Evolutionary conservation across 2,113 vertebrate genomes (phyloP).

Genomic region (Cebidichthys violaceus): DNA sequence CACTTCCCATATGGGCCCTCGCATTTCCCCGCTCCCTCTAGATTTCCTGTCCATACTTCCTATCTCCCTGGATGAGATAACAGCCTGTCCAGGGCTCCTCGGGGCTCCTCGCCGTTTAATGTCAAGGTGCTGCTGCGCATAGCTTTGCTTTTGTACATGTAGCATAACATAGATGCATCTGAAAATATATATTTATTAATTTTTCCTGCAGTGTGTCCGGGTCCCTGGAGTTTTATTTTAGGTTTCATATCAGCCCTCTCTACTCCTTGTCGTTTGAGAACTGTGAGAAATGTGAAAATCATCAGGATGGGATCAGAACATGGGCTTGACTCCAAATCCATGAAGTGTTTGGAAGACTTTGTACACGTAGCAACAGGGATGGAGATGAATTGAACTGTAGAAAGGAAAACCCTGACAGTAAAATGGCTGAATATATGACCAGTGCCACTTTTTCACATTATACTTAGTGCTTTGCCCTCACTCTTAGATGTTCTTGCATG

Average conservation of each 20-base stretch:
- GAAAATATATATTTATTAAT: not conserved
- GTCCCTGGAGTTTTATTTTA: not conserved
- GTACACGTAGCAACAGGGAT: not conserved
- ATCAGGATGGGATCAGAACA: not conserved
- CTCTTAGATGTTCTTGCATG: not conserved
- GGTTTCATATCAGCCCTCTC: not conserved
- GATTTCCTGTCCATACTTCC: conserved; percentile 85
- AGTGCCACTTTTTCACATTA: not conserved
- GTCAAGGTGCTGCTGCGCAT: conserved; percentile 22
- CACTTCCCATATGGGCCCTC: conserved; percentile 81
- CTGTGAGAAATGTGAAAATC: not conserved
- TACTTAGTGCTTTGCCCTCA: not conserved
- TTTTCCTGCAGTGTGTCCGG: conserved; percentile 1
- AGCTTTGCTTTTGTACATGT: conserved; percentile 18
- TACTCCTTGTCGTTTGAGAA: not conserved
- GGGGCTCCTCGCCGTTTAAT: conserved; percentile 54
- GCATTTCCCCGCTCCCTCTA: conserved; percentile 76
- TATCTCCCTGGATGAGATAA: conserved; percentile 84
- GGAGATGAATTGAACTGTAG: not conserved
- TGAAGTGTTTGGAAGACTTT: not conserved
- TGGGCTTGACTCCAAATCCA: not conserved
- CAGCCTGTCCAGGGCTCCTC: conserved; percentile 69
- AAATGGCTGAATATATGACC: not conserved
- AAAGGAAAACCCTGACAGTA: not conserved
- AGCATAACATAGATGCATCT: not conserved